Conservation (phyloP, 2,113 vertebrate genomes). For the Microcebus jonahi region DNA sequence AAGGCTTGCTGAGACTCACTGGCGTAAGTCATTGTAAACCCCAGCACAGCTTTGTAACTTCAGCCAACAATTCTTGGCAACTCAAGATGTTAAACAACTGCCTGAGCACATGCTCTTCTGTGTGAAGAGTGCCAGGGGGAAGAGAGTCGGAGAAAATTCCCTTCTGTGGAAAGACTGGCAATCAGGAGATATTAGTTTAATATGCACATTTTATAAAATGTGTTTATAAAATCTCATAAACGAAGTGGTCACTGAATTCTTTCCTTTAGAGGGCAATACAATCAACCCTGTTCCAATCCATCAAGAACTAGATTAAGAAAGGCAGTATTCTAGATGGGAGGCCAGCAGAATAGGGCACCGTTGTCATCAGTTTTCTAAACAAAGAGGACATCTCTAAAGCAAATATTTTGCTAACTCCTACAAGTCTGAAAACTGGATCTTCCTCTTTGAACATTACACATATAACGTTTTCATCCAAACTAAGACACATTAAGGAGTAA, state of each 20-base stretch:
- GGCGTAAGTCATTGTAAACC: background rate
- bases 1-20: background rate
- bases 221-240: slow-evolving; percentile 15
- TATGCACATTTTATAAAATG: background rate
- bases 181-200: background rate
- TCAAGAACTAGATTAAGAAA: background rate
- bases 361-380: background rate
- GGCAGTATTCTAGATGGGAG: background rate
- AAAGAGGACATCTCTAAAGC: background rate
- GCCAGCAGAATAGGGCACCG: background rate
- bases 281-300: background rate
- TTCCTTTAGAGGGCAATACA: slow-evolving; percentile 1
- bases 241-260: background rate
- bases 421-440: background rate
- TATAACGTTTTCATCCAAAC: background rate
- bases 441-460: background rate
- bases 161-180: slow-evolving; percentile 47
- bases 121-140: background rate
- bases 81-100: slow-evolving; percentile 12
- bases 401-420: background rate
- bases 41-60: background rate
- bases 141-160: slow-evolving; percentile 1
- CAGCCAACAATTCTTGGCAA: slow-evolving; percentile 58
- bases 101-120: background rate
- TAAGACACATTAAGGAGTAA: background rate